Conservation (phyloP, 2,888 invertebrate genomes). For the Slavum lentiscoides region DNA sequence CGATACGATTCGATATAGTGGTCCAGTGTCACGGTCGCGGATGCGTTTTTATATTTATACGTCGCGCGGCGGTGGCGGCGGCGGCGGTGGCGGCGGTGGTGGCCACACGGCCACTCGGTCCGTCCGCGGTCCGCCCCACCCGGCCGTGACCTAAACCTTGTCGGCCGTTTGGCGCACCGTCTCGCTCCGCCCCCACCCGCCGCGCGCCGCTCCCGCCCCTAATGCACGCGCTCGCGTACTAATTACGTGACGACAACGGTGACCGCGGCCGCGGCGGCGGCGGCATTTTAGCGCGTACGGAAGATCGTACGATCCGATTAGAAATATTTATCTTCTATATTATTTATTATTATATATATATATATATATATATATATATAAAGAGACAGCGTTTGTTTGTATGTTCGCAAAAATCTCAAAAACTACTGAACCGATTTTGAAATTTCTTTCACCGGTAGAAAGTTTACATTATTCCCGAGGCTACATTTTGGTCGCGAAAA, state of each 20-base stretch:
- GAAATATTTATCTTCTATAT: no score
- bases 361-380: no score
- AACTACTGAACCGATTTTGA: no score
- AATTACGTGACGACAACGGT: conserved; percentile 40
- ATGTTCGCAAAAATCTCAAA: no score
- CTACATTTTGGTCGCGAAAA: no score
- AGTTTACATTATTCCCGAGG: no score
- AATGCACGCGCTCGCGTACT: conserved; percentile 27
- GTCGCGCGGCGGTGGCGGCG: conserved; percentile 19
- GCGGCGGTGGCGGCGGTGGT: neutral
- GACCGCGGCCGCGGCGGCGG: neutral
- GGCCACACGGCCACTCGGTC: neutral
- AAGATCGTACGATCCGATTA: no score
- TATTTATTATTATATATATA: no score
- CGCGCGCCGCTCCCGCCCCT: neutral
- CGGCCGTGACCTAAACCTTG: conserved; percentile 52
- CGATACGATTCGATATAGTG: conserved; percentile 44
- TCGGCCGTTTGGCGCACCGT: conserved; percentile 33
- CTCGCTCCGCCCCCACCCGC: neutral
- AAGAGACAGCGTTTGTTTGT: no score
- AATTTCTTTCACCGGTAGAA: no score
- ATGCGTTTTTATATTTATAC: conserved; percentile 49
- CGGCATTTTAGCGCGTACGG: no score
- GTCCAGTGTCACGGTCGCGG: conserved; percentile 53
- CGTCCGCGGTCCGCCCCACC: conserved; percentile 33